These are phyloP conservation scores for Eupithecia subfuscata DNA, from an alignment of 2,888 invertebrate genomes.

Conservation along the genomic window DNA sequence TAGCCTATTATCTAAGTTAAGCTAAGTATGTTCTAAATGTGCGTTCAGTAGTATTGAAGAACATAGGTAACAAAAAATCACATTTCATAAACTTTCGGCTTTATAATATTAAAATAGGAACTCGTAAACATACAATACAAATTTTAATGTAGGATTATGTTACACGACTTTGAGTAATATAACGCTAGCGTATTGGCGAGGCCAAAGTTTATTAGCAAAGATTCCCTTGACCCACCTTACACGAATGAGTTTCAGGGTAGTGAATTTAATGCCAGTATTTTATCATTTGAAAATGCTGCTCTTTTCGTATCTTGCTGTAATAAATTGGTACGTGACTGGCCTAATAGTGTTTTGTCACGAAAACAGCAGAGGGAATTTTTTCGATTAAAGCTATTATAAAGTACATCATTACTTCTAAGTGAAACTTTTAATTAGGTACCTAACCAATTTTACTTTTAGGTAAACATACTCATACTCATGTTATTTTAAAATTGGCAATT, in stretches of 20 bases:
- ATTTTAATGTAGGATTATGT: slow-evolving; percentile 32
- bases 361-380: slow-evolving; percentile 3
- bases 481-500: neutral
- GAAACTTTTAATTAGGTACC: neutral
- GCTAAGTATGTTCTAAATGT: too few species aligned
- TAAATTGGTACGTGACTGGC: slow-evolving; percentile 28
- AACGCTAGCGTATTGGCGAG: slow-evolving; percentile 44
- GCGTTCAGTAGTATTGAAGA: too few species aligned
- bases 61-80: too few species aligned
- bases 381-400: neutral
- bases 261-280: slow-evolving; percentile 37
- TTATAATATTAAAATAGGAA: neutral
- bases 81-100: too few species aligned
- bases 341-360: slow-evolving; percentile 28
- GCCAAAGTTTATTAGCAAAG: slow-evolving; percentile 45
- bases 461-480: neutral
- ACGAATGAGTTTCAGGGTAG: slow-evolving; percentile 35
- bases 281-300: slow-evolving; percentile 36
- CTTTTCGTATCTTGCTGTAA: slow-evolving; percentile 32
- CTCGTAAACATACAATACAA: neutral
- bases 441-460: neutral
- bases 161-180: slow-evolving; percentile 43
- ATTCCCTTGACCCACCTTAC: slow-evolving; percentile 53
- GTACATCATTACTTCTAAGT: neutral
- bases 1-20: too few species aligned